A percentile compares a stretch with the other conserved stretches of the same genome.
Conservation (phyloP, 2,888 invertebrate species). For the Oscheius sp. region DNA sequence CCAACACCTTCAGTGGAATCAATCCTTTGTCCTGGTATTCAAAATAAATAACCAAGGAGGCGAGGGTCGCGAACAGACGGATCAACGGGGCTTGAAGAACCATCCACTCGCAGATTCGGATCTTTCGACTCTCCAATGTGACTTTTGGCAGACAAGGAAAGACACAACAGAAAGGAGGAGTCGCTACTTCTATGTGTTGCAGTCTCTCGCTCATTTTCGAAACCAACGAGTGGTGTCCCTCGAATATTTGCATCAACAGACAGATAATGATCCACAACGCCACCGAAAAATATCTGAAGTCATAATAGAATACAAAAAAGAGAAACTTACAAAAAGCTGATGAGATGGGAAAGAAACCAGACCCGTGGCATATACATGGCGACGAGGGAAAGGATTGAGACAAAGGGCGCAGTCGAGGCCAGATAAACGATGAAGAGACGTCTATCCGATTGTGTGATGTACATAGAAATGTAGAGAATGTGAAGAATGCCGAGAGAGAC, state of each 20-base stretch:
- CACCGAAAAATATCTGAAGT: slow-evolving; percentile 63
- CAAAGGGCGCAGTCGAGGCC: slow-evolving; percentile 64
- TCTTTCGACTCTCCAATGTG: slow-evolving; percentile 56
- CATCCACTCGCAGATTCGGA: slow-evolving; percentile 63
- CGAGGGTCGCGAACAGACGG: slow-evolving; percentile 62
- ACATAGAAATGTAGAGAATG: slow-evolving; percentile 59
- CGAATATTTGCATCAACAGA: slow-evolving; percentile 64
- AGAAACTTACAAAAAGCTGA: slow-evolving; percentile 60
- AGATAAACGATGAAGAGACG: slow-evolving; percentile 58
- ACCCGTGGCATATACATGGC: slow-evolving; percentile 68
- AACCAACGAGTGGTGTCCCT: slow-evolving; percentile 58
- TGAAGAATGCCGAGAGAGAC: slow-evolving; percentile 60
- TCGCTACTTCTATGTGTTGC: slow-evolving; percentile 52
- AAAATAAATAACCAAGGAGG: slow-evolving; percentile 64
- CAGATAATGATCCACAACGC: slow-evolving; percentile 67
- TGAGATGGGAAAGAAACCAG: slow-evolving; percentile 66
- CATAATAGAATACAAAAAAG: not conserved
- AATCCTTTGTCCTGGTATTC: slow-evolving; percentile 62
- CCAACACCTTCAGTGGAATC: slow-evolving; percentile 63
- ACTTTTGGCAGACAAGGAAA: slow-evolving; percentile 67
- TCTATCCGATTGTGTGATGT: slow-evolving; percentile 55
- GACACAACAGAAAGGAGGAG: slow-evolving; percentile 68
- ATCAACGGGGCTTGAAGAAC: slow-evolving; percentile 64
- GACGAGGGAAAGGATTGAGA: slow-evolving; percentile 58
- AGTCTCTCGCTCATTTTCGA: slow-evolving; percentile 48